A percentile compares a stretch with the other conserved stretches of the same genome.
phyloP scores from a whole-genome alignment of 1,140 invertebrate species.

The Macrobrachium nipponense region DNA sequence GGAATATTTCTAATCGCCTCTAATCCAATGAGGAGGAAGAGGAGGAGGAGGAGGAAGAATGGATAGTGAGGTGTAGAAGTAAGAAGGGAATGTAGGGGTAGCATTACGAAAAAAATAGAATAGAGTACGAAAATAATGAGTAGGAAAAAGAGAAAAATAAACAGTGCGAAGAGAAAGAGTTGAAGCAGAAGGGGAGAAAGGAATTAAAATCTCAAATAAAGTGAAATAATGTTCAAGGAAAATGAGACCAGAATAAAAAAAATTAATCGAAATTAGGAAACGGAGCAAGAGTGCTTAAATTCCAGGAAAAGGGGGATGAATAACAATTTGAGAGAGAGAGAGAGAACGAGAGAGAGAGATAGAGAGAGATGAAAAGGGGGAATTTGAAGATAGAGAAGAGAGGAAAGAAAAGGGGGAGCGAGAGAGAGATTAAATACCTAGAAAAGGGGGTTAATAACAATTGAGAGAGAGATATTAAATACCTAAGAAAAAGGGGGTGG shows the following conservation, averaged over 20 bases:
- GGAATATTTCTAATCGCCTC: too few species aligned
- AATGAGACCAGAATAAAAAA: background rate
- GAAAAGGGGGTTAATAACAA: too few species aligned
- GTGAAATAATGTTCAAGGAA: too few species aligned
- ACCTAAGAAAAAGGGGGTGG: too few species aligned
- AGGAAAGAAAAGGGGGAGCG: too few species aligned
- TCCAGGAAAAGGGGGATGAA: too few species aligned
- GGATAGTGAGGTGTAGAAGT: background rate
- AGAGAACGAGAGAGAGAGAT: too few species aligned
- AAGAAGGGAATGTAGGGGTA: background rate
- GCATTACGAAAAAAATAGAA: background rate
- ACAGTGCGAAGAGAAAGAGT: background rate
- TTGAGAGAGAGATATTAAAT: too few species aligned
- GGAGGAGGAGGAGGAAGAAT: background rate
- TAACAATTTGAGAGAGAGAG: too few species aligned
- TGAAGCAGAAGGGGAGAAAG: background rate
- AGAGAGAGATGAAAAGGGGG: background rate
- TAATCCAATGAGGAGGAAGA: background rate
- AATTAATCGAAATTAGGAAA: background rate
- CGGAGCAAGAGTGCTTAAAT: too few species aligned
- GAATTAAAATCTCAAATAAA: too few species aligned
- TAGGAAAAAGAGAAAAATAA: background rate
- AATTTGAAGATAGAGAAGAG: background rate
- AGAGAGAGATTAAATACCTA: too few species aligned
- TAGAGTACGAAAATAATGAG: background rate